Percentiles rank a stretch among this genome's conserved stretches.
Evolutionary conservation across 2,888 invertebrate species (phyloP).

Genomic region (Nomada hirtipes): DNA sequence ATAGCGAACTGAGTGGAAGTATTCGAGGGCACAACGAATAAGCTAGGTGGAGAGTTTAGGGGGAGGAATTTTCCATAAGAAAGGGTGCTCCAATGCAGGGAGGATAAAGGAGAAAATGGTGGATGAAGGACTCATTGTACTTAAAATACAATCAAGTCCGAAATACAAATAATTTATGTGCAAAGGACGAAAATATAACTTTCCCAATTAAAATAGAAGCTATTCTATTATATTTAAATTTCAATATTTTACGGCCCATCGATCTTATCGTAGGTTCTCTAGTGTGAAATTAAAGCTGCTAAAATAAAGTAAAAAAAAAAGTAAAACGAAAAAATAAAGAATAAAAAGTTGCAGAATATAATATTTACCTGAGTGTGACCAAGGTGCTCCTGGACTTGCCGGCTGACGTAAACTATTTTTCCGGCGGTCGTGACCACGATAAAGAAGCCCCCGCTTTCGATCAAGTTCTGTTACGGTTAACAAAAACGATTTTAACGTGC

Average conservation of each 20-base stretch:
- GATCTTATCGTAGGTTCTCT: too few species aligned
- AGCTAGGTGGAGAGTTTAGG: constrained; percentile 1
- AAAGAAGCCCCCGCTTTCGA: constrained; percentile 91
- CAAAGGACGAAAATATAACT: neutral
- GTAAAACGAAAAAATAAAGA: too few species aligned
- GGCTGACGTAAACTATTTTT: constrained; percentile 93
- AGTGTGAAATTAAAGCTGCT: too few species aligned
- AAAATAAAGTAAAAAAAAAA: too few species aligned
- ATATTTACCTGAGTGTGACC: constrained; percentile 92
- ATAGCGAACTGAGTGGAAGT: constrained; percentile 6
- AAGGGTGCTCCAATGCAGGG: neutral
- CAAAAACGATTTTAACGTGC: constrained; percentile 41
- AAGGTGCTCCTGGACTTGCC: constrained; percentile 92
- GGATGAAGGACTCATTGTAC: neutral
- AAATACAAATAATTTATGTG: neutral
- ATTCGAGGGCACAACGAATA: constrained; percentile 9
- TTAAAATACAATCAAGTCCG: too few species aligned
- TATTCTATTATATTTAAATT: too few species aligned
- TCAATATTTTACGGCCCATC: too few species aligned
- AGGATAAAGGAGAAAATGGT: neutral
- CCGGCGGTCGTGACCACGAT: constrained; percentile 92
- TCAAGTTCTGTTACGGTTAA: constrained; percentile 60
- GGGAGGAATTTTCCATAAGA: constrained; percentile 2
- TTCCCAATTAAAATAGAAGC: too few species aligned
- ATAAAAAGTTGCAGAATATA: neutral